Percentiles rank a stretch among this genome's conserved stretches.
Conservation (phyloP, 2,113 vertebrate genomes). For the Pedetes capensis region DNA sequence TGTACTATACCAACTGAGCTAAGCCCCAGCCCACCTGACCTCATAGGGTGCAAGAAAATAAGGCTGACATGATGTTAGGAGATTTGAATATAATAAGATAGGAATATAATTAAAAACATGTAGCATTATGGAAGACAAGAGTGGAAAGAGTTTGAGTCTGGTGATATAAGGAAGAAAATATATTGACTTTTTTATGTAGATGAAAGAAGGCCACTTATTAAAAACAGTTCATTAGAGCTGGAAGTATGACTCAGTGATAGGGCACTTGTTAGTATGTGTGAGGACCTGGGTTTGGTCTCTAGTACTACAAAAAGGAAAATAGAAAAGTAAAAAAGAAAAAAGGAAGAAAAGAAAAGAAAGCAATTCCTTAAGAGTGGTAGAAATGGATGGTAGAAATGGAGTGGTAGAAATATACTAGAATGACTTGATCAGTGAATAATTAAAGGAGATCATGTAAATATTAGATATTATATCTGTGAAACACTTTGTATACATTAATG, state of each 20-base stretch:
- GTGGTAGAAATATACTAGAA: not conserved
- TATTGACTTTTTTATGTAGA: not conserved
- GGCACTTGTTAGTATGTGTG: no score
- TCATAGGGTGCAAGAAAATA: not conserved
- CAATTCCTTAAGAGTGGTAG: not conserved
- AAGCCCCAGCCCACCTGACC: no score
- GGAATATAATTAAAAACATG: not conserved
- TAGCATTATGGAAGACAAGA: not conserved
- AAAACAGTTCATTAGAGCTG: not conserved
- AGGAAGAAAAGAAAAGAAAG: no score
- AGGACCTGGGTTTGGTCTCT: no score
- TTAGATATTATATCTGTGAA: not conserved
- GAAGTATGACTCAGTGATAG: no score
- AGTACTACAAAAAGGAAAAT: no score
- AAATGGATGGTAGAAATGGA: not conserved
- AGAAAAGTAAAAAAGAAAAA: no score
- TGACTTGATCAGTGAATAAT: not conserved
- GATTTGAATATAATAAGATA: not conserved
- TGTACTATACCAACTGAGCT: no score
- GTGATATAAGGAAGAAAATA: not conserved
- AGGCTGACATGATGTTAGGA: not conserved
- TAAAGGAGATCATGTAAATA: slow-evolving; percentile 21
- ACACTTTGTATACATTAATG: not conserved
- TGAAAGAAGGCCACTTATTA: not conserved
- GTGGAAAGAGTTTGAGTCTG: not conserved